These are phyloP conservation scores for Hedya salicella DNA, from an alignment of 2,888 invertebrate genomes.

Conservation along the genomic window DNA sequence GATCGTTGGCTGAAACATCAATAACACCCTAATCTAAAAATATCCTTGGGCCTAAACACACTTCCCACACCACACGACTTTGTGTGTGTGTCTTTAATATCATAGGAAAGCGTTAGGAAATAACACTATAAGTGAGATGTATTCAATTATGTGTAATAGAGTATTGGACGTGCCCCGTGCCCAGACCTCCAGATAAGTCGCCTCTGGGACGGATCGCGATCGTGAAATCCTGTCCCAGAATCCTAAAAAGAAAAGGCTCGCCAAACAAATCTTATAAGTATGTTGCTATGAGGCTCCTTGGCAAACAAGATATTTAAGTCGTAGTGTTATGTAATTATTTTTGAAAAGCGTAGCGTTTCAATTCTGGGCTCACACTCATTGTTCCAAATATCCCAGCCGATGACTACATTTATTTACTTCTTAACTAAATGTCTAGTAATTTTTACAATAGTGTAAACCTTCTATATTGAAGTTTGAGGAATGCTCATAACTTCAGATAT, in stretches of 20 bases:
- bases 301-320: conserved; percentile 1
- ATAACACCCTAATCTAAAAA: not conserved
- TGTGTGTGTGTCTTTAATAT: conserved; percentile 29
- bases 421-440: no score
- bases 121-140: conserved; percentile 38
- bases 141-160: conserved; percentile 44
- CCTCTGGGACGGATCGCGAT: conserved; percentile 39
- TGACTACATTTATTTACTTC: no score
- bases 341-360: no score
- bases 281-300: not conserved
- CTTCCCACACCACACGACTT: not conserved
- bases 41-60: conserved; percentile 3
- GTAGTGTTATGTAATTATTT: no score
- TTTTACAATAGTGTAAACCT: no score
- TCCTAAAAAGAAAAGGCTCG: conserved; percentile 45
- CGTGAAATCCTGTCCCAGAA: conserved; percentile 45
- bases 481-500: no score
- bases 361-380: no score
- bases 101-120: conserved; percentile 23
- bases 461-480: no score
- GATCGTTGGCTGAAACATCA: no score
- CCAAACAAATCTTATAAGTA: conserved; percentile 25
- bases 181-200: conserved; percentile 41
- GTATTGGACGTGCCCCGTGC: conserved; percentile 35
- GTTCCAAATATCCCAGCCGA: no score